A percentile compares a stretch with the other conserved stretches of the same genome.
phyloP scores from a whole-genome alignment of 2,888 invertebrate genomes.

The Coremacera marginata region DNA sequence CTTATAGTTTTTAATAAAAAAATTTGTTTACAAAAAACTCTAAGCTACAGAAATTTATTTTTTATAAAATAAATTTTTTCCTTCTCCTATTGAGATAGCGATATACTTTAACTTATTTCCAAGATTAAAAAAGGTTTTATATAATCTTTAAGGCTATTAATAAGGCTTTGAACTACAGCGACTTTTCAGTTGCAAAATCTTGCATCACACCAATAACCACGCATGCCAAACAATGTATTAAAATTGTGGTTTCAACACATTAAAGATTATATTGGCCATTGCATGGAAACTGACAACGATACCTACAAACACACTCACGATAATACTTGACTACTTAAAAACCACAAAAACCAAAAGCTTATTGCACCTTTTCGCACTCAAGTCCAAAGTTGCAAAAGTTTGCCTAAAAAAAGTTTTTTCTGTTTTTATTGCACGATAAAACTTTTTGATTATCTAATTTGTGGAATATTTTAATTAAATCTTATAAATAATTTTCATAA shows the following conservation, averaged over 20 bases:
- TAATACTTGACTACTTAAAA: neutral
- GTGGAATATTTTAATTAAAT: conserved; percentile 40
- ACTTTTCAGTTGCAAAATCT: neutral
- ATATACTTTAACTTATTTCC: too few species aligned
- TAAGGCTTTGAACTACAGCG: too few species aligned
- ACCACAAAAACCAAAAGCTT: neutral
- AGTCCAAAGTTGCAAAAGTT: neutral
- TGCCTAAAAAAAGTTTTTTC: neutral
- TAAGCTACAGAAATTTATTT: too few species aligned
- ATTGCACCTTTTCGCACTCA: conserved; percentile 9
- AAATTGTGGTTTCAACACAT: conserved; percentile 15
- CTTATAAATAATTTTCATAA: conserved; percentile 36
- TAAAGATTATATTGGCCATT: conserved; percentile 12
- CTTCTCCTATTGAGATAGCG: too few species aligned
- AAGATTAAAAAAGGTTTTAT: too few species aligned
- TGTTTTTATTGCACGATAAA: neutral
- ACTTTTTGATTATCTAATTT: conserved; percentile 36
- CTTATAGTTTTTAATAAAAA: too few species aligned
- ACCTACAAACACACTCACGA: too few species aligned
- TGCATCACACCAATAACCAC: neutral
- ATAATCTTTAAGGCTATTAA: too few species aligned
- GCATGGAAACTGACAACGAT: too few species aligned
- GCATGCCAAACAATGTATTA: conserved; percentile 5
- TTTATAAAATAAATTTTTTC: too few species aligned
- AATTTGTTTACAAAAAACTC: too few species aligned